Percentiles rank a stretch among this genome's conserved stretches.
phyloP scores from a whole-genome alignment of 1,140 invertebrate genomes.

The Orchestia grillus region DNA sequence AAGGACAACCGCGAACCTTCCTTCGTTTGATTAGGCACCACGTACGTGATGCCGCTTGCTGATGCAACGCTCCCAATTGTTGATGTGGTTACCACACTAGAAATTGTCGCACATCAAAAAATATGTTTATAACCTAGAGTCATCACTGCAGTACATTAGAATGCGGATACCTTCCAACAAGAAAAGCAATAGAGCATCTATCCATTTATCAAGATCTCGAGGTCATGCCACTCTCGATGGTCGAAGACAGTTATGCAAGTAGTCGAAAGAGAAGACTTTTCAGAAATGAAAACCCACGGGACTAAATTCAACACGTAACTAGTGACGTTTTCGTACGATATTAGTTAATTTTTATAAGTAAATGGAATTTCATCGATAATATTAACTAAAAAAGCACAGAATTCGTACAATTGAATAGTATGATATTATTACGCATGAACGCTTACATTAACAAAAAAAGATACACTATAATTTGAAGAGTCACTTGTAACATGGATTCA shows the following conservation, averaged over 20 bases:
- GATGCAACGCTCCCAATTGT: neutral
- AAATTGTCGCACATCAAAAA: neutral
- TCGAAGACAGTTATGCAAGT: neutral
- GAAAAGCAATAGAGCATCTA: neutral
- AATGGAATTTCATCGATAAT: neutral
- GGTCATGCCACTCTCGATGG: neutral
- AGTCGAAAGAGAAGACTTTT: neutral
- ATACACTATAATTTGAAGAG: neutral
- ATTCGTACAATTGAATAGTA: neutral
- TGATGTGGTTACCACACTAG: neutral
- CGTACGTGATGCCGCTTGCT: neutral
- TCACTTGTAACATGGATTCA: neutral
- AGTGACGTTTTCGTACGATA: neutral
- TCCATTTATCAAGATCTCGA: neutral
- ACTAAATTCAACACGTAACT: neutral
- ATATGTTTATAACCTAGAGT: neutral
- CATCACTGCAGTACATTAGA: neutral
- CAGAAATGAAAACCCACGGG: neutral
- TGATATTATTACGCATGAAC: too few species aligned
- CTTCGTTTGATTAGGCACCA: neutral
- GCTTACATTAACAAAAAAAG: neutral
- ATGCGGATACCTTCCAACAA: neutral
- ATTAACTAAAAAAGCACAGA: neutral
- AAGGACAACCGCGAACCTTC: constrained; percentile 29
- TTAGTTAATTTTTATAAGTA: neutral